Base-by-base conservation (phyloP, 2,797 vertebrate species). In the Platyrinchus mystaceus region DNA sequence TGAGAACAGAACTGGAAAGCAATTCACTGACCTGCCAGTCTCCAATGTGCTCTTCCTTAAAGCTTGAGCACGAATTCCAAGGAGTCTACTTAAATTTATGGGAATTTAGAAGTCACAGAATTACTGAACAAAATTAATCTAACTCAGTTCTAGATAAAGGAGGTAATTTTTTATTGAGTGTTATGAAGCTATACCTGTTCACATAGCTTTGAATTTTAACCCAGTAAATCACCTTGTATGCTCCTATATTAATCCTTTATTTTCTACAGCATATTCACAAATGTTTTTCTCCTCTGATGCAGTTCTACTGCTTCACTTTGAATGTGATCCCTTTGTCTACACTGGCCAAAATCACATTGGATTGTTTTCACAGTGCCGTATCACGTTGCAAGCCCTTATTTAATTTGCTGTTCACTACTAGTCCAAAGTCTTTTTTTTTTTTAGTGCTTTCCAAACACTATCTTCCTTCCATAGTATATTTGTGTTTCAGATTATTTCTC, bases 301-400 rank as follows among this genome's bases (percentile, higher is more conserved):
- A 81, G 44, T 76, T 92, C 49, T 24, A 44, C 30, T 28, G 9
- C 50, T 28, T 84, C 2, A 0, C 60, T 94, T 89, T 90, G 63
- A 95, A 91, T 82, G 71, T 71, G 77, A 95, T 89, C 77, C 56
- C 21, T 90, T 87, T 49, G n/a, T 66, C 68, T 44, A 71, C 53
- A 27, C 60, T 80, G 70, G 49, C 74, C 93, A 89, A 97, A 93
- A 89, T 97, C 94, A 92, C 92, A 8, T 68, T 96, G 95, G 94
- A 93, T 97, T 97, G 77, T 97, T 97, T 97, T 96, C 92, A 90
- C 76, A 82, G 93, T 93, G 95, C 95, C 93, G 79, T 97, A 95
- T 95, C 91, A 79, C 47, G 63, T 94, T 96, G 71, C 95, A 94
- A 82, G 34, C 60, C 92, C 84, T 77, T 94, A 97, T 96, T 93